Conservation (phyloP, 2,888 invertebrate species). For the Prenolepis imparis region DNA sequence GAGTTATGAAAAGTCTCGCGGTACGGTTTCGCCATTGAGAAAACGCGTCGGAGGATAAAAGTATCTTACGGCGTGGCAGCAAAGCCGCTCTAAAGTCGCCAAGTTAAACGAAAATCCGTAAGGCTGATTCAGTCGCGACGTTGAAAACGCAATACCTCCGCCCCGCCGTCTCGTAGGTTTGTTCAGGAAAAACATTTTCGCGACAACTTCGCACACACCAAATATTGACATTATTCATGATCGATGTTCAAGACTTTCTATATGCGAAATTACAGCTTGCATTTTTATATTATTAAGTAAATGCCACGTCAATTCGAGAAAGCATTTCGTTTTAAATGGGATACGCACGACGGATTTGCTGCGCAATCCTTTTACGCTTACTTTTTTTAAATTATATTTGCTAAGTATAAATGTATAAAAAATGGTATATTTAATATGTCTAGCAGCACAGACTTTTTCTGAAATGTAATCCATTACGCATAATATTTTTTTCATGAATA, state of each 20-base stretch:
- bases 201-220: slow-evolving; percentile 33
- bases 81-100: slow-evolving; percentile 50
- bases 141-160: slow-evolving; percentile 44
- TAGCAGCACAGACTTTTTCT: not conserved
- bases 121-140: slow-evolving; percentile 60
- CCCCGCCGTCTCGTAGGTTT: slow-evolving; percentile 11
- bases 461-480: not conserved
- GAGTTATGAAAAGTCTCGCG: slow-evolving; percentile 54
- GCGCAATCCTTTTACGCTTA: not conserved
- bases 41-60: slow-evolving; percentile 41
- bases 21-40: slow-evolving; percentile 48
- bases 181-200: slow-evolving; percentile 37
- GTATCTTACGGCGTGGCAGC: slow-evolving; percentile 30
- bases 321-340: not conserved
- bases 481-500: slow-evolving; percentile 13
- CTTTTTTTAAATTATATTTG: not conserved
- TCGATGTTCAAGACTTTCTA: slow-evolving; percentile 34
- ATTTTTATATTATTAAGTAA: not conserved
- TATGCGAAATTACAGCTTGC: slow-evolving; percentile 5
- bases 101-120: slow-evolving; percentile 59
- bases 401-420: slow-evolving; percentile 1
- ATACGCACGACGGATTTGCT: not conserved
- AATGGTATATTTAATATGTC: not conserved
- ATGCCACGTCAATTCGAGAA: not conserved
- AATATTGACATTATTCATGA: slow-evolving; percentile 45